A percentile compares a stretch with the other conserved stretches of the same genome.
These are phyloP conservation scores for Drosophila suzukii DNA, from an alignment of 1,140 invertebrate genomes.

Conservation along the genomic window DNA sequence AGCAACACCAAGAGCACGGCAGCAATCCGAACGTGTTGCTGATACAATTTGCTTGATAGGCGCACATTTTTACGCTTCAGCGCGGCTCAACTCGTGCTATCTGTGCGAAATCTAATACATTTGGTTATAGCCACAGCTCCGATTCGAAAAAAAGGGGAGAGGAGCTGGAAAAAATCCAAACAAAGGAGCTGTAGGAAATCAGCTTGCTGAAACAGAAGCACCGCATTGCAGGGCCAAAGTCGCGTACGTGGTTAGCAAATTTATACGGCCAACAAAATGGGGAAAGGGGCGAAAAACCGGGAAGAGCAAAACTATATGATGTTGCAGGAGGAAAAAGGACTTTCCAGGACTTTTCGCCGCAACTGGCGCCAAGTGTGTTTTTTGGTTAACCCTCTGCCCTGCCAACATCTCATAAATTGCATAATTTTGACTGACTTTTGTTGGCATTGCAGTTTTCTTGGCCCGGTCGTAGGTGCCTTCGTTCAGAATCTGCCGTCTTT, in stretches of 20 bases:
- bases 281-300: slow-evolving; percentile 6
- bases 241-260: slow-evolving; percentile 78
- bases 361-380: slow-evolving; percentile 77
- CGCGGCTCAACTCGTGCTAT: slow-evolving; percentile 54
- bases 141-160: slow-evolving; percentile 20
- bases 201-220: slow-evolving; percentile 69
- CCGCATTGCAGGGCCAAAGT: slow-evolving; percentile 72
- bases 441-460: slow-evolving; percentile 67
- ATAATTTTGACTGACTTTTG: slow-evolving; percentile 82
- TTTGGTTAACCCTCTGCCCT: slow-evolving; percentile 63
- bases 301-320: slow-evolving; percentile 7
- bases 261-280: slow-evolving; percentile 61
- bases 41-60: slow-evolving; percentile 82
- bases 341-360: slow-evolving; percentile 36
- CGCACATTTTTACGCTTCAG: slow-evolving; percentile 80
- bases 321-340: slow-evolving; percentile 22
- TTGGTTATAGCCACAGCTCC: slow-evolving; percentile 64
- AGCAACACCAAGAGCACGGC: slow-evolving; percentile 29
- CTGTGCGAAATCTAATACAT: slow-evolving; percentile 81
- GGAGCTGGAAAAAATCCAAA: slow-evolving; percentile 23
- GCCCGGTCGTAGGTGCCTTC: slow-evolving; percentile 66
- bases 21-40: slow-evolving; percentile 72
- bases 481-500: slow-evolving; percentile 19
- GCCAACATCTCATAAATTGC: slow-evolving; percentile 82
- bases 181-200: slow-evolving; percentile 42